These are phyloP conservation scores for Microtus montanus DNA, from an alignment of 2,113 vertebrate genomes.

Conservation along the genomic window DNA sequence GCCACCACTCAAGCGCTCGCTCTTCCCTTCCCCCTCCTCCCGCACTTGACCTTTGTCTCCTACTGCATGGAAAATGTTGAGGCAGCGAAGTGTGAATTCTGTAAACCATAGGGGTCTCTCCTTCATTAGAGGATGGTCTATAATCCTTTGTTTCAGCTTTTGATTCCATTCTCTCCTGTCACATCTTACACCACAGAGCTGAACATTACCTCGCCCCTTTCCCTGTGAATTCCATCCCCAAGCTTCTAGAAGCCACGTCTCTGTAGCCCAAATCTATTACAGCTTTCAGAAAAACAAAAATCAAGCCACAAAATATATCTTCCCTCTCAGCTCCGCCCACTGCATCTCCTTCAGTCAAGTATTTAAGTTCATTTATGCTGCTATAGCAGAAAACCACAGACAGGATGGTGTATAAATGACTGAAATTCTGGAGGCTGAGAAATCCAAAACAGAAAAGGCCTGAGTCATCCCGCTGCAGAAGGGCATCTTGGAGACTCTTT, in stretches of 20 bases:
- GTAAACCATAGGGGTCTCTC: slow-evolving; percentile 14
- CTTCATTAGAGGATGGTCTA: background rate
- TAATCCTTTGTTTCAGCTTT: background rate
- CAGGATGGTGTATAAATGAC: background rate
- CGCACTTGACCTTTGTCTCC: slow-evolving; percentile 52
- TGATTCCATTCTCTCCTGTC: slow-evolving; percentile 36
- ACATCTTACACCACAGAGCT: background rate
- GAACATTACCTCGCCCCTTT: background rate
- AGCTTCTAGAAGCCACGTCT: background rate
- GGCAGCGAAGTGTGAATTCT: slow-evolving; percentile 6
- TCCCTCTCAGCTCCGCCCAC: background rate
- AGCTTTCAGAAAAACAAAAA: slow-evolving; percentile 51
- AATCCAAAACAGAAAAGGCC: background rate
- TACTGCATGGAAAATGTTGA: background rate
- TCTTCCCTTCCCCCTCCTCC: background rate
- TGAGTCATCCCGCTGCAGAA: background rate
- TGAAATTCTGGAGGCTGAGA: background rate
- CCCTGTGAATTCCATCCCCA: slow-evolving; percentile 19
- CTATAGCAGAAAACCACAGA: background rate
- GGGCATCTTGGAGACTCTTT: no score
- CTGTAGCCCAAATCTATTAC: background rate
- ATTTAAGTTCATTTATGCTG: background rate
- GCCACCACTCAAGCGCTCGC: slow-evolving; percentile 58
- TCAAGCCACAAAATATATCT: slow-evolving; percentile 40
- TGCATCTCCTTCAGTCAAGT: background rate